These are phyloP conservation scores for Phylloscopus trochiloides DNA, from an alignment of 2,113 vertebrate genomes.

Conservation along the genomic window DNA sequence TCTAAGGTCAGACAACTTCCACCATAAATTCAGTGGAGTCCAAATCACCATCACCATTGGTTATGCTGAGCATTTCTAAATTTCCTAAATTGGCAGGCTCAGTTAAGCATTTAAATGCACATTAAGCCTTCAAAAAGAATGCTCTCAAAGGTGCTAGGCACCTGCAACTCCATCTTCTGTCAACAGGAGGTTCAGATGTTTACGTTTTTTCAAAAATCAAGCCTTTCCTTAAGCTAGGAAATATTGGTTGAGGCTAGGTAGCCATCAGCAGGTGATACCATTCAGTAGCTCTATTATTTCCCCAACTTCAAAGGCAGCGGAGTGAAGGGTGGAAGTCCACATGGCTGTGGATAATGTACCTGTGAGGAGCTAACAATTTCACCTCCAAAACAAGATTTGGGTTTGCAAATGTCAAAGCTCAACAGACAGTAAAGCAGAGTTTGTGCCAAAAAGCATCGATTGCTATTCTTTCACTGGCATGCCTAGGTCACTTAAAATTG, in stretches of 20 bases:
- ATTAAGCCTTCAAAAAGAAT: not conserved
- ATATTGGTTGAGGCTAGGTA: not conserved
- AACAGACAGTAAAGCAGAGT: not conserved
- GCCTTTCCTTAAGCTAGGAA: slow-evolving; percentile 8
- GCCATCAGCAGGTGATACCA: slow-evolving; percentile 3
- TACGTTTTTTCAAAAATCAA: not conserved
- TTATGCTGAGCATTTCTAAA: not conserved
- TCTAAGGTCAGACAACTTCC: not conserved
- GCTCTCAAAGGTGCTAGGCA: not conserved
- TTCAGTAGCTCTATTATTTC: slow-evolving; percentile 13
- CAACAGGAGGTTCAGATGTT: slow-evolving; percentile 38
- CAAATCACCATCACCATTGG: not conserved
- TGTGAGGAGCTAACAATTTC: not conserved
- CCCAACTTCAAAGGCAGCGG: not conserved
- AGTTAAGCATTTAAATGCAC: not conserved
- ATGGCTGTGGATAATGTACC: not conserved
- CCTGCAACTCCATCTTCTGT: slow-evolving; percentile 27
- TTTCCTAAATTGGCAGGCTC: not conserved
- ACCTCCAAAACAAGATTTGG: not conserved
- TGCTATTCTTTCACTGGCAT: not conserved
- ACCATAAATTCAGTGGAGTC: not conserved
- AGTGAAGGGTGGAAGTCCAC: not conserved
- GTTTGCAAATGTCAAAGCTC: not conserved
- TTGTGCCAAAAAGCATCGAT: not conserved
- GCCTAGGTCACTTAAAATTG: not conserved